Evolutionary conservation across 2,888 invertebrate genomes (phyloP).

Genomic region (Tubulanus polymorphus): DNA sequence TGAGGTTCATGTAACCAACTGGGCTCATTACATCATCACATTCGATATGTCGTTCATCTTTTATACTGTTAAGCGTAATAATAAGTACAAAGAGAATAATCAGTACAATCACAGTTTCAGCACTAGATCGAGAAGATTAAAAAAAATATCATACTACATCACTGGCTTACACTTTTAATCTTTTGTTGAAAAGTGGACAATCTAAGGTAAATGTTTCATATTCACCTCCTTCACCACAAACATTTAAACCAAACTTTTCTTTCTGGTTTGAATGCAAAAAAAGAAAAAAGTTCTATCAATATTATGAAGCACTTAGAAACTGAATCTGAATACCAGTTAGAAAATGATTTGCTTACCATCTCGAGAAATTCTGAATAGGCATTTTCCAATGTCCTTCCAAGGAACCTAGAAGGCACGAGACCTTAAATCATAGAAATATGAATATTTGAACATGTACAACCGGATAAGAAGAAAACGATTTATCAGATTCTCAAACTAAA

Average conservation of each 20-base stretch:
- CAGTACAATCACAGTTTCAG: no score
- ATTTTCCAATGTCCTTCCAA: slow-evolving; percentile 79
- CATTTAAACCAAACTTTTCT: slow-evolving; percentile 68
- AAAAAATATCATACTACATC: no score
- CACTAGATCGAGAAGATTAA: no score
- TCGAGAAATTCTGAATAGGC: slow-evolving; percentile 81
- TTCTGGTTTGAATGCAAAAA: slow-evolving; percentile 55
- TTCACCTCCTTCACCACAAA: slow-evolving; percentile 93
- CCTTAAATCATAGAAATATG: no score
- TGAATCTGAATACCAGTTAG: neutral
- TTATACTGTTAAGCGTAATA: no score
- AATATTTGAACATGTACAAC: no score
- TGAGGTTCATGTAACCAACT: slow-evolving; percentile 88
- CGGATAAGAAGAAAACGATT: no score
- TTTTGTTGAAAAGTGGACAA: slow-evolving; percentile 90
- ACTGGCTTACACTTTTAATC: slow-evolving; percentile 87
- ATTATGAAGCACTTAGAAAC: neutral
- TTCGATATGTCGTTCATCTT: no score
- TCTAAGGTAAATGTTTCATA: slow-evolving; percentile 97
- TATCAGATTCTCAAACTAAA: no score
- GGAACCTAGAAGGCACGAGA: slow-evolving; percentile 77
- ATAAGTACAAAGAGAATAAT: no score
- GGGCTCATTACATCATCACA: slow-evolving; percentile 93
- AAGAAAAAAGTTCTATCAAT: neutral
- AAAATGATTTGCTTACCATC: slow-evolving; percentile 62